A percentile compares a stretch with the other conserved stretches of the same genome.
Evolutionary conservation across 2,113 vertebrate species (phyloP).

Genomic region (Tricholaema leucomelas): DNA sequence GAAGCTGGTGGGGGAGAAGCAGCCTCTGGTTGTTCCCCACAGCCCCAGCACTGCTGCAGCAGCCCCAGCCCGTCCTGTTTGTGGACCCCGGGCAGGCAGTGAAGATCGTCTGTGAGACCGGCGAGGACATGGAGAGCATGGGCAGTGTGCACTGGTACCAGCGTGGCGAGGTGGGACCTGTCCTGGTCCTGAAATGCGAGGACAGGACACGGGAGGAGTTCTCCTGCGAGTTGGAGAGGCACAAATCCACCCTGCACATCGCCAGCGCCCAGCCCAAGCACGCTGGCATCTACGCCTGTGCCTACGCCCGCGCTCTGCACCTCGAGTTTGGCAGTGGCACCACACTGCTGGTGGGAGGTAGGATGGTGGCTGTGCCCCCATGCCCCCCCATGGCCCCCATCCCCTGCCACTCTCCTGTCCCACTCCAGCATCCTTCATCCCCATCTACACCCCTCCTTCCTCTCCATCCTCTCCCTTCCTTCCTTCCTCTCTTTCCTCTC

Average conservation of each 20-base stretch:
- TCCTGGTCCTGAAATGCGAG: rapidly evolving
- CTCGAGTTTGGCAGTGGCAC: background rate
- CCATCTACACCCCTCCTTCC: background rate
- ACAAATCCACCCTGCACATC: background rate
- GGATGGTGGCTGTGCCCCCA: background rate
- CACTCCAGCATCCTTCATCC: background rate
- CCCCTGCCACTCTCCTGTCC: background rate
- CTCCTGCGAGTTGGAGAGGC: rapidly evolving
- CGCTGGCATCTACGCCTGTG: background rate
- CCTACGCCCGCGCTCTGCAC: rapidly evolving
- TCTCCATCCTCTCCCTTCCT: too few species aligned
- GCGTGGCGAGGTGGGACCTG: rapidly evolving
- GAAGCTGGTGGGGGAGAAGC: background rate
- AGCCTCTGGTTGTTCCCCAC: background rate
- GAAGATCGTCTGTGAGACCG: background rate
- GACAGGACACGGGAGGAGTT: rapidly evolving
- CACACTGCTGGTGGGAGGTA: background rate
- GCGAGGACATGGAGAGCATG: rapidly evolving
- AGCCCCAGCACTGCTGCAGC: background rate
- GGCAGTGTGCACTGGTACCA: background rate
- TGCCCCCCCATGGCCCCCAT: background rate
- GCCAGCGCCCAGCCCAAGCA: rapidly evolving
- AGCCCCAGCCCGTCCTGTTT: background rate
- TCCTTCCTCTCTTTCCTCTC: too few species aligned
- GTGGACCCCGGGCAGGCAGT: background rate